phyloP scores from a whole-genome alignment of 2,888 invertebrate species.

The Drosophila subquinaria region DNA sequence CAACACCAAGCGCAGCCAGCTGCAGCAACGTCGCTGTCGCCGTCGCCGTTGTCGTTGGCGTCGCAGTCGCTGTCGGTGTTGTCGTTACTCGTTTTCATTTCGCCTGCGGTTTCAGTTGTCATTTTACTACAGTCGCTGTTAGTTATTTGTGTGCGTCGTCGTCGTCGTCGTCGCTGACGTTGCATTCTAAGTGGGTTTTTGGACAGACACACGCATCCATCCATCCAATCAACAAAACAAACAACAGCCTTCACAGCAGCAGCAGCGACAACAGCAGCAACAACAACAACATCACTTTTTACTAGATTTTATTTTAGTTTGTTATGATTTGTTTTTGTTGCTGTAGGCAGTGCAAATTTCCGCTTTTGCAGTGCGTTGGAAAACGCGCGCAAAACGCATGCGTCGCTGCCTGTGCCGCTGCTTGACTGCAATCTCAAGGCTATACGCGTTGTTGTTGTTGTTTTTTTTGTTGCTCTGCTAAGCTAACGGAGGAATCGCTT shows the following conservation, averaged over 20 bases:
- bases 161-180: slow-evolving; percentile 63
- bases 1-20: slow-evolving; percentile 49
- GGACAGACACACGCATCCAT: slow-evolving; percentile 23
- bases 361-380: slow-evolving; percentile 31
- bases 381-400: slow-evolving; percentile 44
- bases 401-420: slow-evolving; percentile 33
- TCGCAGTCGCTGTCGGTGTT: slow-evolving; percentile 33
- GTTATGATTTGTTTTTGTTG: not conserved
- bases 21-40: slow-evolving; percentile 40
- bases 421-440: slow-evolving; percentile 56
- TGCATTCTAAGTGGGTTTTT: slow-evolving; percentile 68
- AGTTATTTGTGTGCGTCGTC: slow-evolving; percentile 76
- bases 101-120: slow-evolving; percentile 79
- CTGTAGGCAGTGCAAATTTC: slow-evolving; percentile 13
- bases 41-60: slow-evolving; percentile 29
- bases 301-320: not conserved
- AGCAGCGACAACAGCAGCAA: slow-evolving; percentile 16
- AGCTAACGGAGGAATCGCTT: slow-evolving; percentile 10
- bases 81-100: slow-evolving; percentile 75
- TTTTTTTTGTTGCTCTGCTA: slow-evolving; percentile 6
- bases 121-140: slow-evolving; percentile 80
- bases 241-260: slow-evolving; percentile 15
- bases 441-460: slow-evolving; percentile 38
- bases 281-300: slow-evolving; percentile 3
- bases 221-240: slow-evolving; percentile 39